These are phyloP conservation scores for Monarcha castaneiventris DNA, from an alignment of 2,113 vertebrate genomes.

Conservation along the genomic window DNA sequence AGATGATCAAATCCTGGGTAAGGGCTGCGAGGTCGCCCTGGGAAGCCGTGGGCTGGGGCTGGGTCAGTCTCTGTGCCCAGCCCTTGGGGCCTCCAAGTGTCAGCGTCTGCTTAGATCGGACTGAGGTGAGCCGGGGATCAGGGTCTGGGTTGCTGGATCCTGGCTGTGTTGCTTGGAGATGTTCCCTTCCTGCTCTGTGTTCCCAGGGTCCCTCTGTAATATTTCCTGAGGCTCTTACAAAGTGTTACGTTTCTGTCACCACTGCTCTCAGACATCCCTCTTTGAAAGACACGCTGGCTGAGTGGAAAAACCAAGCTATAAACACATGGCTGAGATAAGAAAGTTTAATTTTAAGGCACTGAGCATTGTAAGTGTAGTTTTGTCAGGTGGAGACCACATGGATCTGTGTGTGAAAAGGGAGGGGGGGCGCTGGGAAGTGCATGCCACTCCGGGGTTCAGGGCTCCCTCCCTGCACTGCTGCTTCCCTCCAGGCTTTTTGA, in stretches of 20 bases:
- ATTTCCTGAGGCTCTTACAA: not conserved
- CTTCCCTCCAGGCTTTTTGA: not conserved
- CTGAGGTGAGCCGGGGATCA: not conserved
- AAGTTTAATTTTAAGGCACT: not conserved
- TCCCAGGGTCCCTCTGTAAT: not conserved
- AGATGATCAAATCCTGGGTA: not conserved
- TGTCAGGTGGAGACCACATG: conserved; percentile 52
- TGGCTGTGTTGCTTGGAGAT: not conserved
- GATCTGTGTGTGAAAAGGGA: not conserved
- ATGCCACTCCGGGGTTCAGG: not conserved
- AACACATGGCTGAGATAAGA: not conserved
- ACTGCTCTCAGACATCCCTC: not conserved
- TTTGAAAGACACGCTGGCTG: not conserved
- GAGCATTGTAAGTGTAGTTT: not conserved
- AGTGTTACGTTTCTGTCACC: not conserved
- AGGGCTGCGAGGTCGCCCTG: not conserved
- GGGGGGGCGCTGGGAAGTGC: not conserved
- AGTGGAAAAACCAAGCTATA: not conserved
- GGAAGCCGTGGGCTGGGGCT: accelerated
- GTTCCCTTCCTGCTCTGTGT: not conserved
- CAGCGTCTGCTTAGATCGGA: not conserved
- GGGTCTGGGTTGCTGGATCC: not conserved
- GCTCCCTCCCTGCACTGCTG: not conserved
- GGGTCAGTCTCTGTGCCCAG: not conserved
- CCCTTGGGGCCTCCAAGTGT: not conserved